Conservation (phyloP, 2,113 vertebrate genomes). For the Hystrix cristata region DNA sequence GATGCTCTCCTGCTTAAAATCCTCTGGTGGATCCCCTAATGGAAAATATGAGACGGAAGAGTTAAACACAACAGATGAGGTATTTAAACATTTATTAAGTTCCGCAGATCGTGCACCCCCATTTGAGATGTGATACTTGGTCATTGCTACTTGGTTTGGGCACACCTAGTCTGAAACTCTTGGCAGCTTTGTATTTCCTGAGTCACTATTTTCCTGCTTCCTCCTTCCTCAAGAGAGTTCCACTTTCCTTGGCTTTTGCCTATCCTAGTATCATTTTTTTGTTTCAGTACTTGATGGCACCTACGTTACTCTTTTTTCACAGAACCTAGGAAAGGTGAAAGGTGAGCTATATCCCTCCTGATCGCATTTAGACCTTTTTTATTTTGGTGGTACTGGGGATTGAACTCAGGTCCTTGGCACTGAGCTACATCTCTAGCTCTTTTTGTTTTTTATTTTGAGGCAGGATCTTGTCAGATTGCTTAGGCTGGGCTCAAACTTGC, state of each 20-base stretch:
- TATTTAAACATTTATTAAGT: slow-evolving; percentile 48
- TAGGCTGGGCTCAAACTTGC: background rate
- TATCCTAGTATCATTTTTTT: slow-evolving; percentile 46
- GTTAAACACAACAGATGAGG: background rate
- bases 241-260: slow-evolving; percentile 22
- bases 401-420: background rate
- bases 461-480: background rate
- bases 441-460: background rate
- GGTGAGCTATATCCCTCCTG: background rate
- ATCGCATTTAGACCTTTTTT: background rate
- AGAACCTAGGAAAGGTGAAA: background rate
- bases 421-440: background rate
- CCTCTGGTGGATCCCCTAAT: background rate
- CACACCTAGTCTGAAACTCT: background rate
- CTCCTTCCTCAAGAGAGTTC: slow-evolving; percentile 61
- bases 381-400: background rate
- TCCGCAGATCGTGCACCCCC: background rate
- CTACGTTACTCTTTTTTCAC: background rate
- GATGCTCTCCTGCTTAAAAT: background rate
- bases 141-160: background rate
- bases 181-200: slow-evolving; percentile 55
- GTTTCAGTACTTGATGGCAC: slow-evolving; percentile 41
- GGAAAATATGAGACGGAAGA: background rate
- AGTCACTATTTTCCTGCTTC: slow-evolving; percentile 67
- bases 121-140: background rate